These are phyloP conservation scores for Trissonchulus sp. DNA, from an alignment of 2,888 invertebrate species.

Conservation along the genomic window DNA sequence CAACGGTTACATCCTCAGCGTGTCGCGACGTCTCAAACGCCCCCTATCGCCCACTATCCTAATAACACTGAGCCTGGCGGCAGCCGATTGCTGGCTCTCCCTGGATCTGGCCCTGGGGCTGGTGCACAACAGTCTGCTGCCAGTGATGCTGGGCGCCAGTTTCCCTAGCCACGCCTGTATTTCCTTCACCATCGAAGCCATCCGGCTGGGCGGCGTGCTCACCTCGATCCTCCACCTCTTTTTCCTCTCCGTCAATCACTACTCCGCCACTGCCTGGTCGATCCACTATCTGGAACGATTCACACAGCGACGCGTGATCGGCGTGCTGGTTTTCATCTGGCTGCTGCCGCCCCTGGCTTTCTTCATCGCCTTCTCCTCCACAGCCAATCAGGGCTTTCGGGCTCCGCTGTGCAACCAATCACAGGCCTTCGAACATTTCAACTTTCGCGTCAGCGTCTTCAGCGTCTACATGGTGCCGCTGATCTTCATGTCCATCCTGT, in stretches of 20 bases:
- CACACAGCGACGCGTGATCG: neutral
- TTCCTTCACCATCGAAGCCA: conserved; percentile 38
- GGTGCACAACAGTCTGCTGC: conserved; percentile 59
- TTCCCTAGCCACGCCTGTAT: neutral
- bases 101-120: conserved; percentile 58
- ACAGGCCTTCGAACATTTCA: neutral
- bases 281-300: conserved; percentile 58
- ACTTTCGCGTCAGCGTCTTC: conserved; percentile 8
- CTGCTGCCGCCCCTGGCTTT: conserved; percentile 18
- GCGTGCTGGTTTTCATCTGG: neutral
- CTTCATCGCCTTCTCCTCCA: conserved; percentile 1
- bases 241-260: conserved; percentile 63
- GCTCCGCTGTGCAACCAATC: neutral
- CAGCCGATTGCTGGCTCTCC: conserved; percentile 61
- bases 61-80: conserved; percentile 58
- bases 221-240: conserved; percentile 62
- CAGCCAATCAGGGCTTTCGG: conserved; percentile 14
- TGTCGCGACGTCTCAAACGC: neutral
- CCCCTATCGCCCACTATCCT: conserved; percentile 2
- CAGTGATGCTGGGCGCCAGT: conserved; percentile 43
- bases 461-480: conserved; percentile 3
- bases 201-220: conserved; percentile 60
- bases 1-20: neutral
- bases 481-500: conserved; percentile 9
- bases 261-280: conserved; percentile 61